Percentiles rank a stretch among this genome's conserved stretches.
Evolutionary conservation across 2,888 invertebrate species (phyloP).

Genomic region (Proisotoma minuta): DNA sequence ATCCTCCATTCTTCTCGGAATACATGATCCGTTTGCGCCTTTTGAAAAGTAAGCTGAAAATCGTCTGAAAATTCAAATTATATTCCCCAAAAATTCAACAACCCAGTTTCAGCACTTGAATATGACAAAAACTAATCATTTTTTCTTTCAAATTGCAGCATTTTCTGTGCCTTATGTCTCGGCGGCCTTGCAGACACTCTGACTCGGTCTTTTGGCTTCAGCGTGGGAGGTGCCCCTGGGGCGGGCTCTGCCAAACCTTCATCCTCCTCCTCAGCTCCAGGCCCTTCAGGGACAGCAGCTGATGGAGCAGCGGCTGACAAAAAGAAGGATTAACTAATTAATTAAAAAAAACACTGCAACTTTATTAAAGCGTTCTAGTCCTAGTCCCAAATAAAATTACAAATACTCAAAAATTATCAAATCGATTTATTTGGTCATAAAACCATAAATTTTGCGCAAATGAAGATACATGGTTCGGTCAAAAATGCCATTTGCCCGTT

Average conservation of each 20-base stretch:
- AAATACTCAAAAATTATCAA: background rate
- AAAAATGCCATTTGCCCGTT: too few species aligned
- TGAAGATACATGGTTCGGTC: too few species aligned
- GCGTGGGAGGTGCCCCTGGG: background rate
- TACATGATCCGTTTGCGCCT: conserved; percentile 97
- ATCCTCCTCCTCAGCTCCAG: background rate
- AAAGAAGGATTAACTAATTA: background rate
- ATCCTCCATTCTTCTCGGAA: conserved; percentile 90
- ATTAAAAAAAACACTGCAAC: background rate
- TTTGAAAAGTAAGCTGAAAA: too few species aligned
- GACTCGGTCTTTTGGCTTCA: conserved; percentile 70
- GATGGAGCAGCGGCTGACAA: background rate
- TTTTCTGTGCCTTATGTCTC: conserved; percentile 92
- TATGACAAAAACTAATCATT: too few species aligned
- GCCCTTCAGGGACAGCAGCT: background rate
- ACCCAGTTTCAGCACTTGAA: too few species aligned
- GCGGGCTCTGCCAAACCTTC: background rate
- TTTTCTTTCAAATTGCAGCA: too few species aligned
- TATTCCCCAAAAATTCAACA: too few species aligned
- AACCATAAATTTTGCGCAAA: too few species aligned
- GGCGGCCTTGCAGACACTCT: conserved; percentile 98
- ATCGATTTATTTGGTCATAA: too few species aligned
- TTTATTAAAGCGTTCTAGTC: too few species aligned
- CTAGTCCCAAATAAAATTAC: too few species aligned
- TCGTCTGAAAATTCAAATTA: too few species aligned